phyloP scores from a whole-genome alignment of 2,888 invertebrate genomes.

The Acronicta alni region DNA sequence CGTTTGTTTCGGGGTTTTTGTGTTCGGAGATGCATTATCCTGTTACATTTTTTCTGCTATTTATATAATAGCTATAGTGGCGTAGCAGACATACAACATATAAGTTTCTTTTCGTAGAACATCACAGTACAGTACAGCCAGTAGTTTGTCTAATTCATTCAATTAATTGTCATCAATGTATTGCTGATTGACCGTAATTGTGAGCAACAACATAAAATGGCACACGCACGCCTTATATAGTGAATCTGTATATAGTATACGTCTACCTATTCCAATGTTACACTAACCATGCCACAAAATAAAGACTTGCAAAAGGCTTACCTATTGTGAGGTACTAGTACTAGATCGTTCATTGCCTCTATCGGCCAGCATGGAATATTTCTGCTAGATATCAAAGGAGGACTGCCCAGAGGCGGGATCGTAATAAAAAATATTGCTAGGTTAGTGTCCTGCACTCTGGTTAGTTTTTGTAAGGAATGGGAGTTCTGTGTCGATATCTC shows the following conservation, averaged over 20 bases:
- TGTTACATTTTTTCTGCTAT: too few relatives aligned
- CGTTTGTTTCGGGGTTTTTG: background rate
- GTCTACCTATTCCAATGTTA: slow-evolving; percentile 1
- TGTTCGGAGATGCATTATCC: background rate
- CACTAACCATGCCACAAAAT: background rate
- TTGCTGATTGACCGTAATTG: slow-evolving; percentile 9
- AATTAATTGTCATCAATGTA: slow-evolving; percentile 3
- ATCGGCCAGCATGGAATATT: too few relatives aligned
- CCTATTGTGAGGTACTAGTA: too few relatives aligned
- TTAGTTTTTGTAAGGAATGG: background rate
- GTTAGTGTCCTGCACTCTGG: too few relatives aligned
- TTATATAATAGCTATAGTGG: too few relatives aligned
- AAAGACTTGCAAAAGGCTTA: background rate
- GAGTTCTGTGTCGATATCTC: background rate
- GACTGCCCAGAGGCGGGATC: too few relatives aligned
- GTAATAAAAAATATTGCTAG: too few relatives aligned
- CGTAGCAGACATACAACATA: background rate
- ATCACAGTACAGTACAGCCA: background rate
- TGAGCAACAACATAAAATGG: background rate
- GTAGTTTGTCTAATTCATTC: slow-evolving; percentile 1
- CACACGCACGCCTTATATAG: background rate
- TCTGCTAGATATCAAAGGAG: too few relatives aligned
- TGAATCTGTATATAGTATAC: slow-evolving; percentile 1
- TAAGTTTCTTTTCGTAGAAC: background rate
- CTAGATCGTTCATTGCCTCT: too few relatives aligned